A percentile compares a stretch with the other conserved stretches of the same genome.
Conservation (phyloP, 2,888 invertebrate species). For the Scaptomyza cyrtandrae region DNA sequence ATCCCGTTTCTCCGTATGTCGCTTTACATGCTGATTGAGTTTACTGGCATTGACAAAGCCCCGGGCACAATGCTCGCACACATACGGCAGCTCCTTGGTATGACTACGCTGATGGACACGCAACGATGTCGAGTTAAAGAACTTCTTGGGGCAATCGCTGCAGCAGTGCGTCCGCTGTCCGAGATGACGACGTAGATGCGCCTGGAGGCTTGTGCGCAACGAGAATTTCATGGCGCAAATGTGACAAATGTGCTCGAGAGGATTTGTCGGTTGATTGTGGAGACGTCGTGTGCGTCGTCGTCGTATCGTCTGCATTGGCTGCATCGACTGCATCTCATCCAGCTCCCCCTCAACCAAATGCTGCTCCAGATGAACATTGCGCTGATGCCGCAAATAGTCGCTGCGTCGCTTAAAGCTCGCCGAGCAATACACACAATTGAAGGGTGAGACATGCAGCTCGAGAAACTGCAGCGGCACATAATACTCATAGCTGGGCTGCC, state of each 20-base stretch:
- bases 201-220: conserved; percentile 71
- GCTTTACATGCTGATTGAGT: conserved; percentile 81
- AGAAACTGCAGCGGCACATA: conserved; percentile 71
- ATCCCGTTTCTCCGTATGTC: conserved; percentile 76
- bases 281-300: conserved; percentile 14
- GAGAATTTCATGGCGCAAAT: conserved; percentile 80
- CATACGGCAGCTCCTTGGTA: conserved; percentile 80
- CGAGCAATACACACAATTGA: conserved; percentile 65
- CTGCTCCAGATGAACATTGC: conserved; percentile 59
- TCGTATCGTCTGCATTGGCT: not conserved
- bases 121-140: conserved; percentile 74
- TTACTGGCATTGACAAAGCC: conserved; percentile 81
- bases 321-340: conserved; percentile 11
- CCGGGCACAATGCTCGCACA: conserved; percentile 81
- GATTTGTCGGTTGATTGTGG: conserved; percentile 5
- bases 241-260: conserved; percentile 76
- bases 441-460: conserved; percentile 78
- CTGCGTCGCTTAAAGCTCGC: conserved; percentile 69
- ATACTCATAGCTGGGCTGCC: conserved; percentile 69
- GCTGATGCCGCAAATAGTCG: conserved; percentile 68
- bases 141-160: conserved; percentile 73
- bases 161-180: conserved; percentile 71
- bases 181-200: conserved; percentile 75
- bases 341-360: conserved; percentile 9
- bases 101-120: conserved; percentile 78